These are phyloP conservation scores for Enteromius treurensis DNA, from an alignment of 2,797 vertebrate species.

Conservation along the genomic window DNA sequence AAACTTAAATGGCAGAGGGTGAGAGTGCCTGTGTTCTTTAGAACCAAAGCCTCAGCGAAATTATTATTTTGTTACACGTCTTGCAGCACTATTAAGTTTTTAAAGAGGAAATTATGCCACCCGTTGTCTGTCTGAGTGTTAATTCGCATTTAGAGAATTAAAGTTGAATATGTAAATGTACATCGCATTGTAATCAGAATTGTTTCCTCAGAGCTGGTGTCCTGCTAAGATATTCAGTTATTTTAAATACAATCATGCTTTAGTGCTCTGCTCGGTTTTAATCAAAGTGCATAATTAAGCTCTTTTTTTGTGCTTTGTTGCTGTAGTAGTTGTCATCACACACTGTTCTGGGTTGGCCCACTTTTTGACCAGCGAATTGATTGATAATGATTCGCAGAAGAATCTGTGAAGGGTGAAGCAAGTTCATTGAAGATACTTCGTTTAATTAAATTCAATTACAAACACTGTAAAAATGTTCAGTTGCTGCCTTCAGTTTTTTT, in stretches of 20 bases:
- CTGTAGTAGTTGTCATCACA: background rate
- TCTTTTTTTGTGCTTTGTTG: constrained; percentile 13
- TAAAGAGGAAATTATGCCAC: constrained; percentile 16
- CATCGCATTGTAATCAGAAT: constrained; percentile 27
- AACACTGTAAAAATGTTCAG: background rate
- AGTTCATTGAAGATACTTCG: background rate
- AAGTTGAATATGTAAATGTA: constrained; percentile 37
- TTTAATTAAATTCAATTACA: background rate
- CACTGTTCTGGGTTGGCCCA: too few relatives aligned
- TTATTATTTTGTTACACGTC: constrained; percentile 8
- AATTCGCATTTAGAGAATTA: constrained; percentile 39
- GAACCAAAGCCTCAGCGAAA: constrained; percentile 16
- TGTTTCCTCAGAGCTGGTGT: constrained; percentile 30
- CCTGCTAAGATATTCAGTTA: constrained; percentile 20
- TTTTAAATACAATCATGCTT: constrained; percentile 35
- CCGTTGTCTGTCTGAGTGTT: constrained; percentile 32
- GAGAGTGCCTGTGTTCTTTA: constrained; percentile 24
- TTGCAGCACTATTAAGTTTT: background rate
- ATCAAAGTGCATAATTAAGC: constrained; percentile 9
- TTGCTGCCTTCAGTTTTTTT: background rate
- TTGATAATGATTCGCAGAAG: background rate
- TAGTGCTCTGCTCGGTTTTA: constrained; percentile 1
- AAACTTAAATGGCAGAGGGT: constrained; percentile 26
- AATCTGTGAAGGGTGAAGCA: background rate
- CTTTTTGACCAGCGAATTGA: background rate